Conservation (phyloP, 2,113 vertebrate species). For the Dasyprocta punctata region DNA sequence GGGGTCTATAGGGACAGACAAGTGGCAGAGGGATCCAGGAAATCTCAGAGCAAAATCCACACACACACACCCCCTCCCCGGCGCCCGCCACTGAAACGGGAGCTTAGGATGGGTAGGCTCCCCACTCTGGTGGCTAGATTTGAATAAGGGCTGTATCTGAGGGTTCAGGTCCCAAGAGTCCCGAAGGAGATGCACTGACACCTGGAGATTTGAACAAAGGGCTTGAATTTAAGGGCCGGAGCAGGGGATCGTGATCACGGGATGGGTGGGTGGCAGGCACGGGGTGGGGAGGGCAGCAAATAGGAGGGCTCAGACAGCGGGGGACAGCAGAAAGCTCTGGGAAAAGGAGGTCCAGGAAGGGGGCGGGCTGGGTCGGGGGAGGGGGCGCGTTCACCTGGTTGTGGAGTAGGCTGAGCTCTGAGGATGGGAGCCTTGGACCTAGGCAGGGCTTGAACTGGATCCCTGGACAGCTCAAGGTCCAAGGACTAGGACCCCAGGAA, state of each 20-base stretch:
- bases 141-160: not conserved
- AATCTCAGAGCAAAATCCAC: not conserved
- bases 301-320: not conserved
- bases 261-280: not conserved
- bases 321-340: not conserved
- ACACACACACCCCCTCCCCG: not conserved
- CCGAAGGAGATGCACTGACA: not conserved
- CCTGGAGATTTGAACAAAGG: conserved; percentile 17
- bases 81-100: not conserved
- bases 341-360: not conserved
- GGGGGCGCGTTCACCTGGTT: not conserved
- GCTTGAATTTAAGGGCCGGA: not conserved
- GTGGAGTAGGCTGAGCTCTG: not conserved
- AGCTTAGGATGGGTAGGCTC: not conserved
- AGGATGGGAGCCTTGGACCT: not conserved
- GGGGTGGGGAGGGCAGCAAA: not conserved
- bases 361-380: too few species aligned
- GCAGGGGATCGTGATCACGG: not conserved
- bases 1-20: not conserved
- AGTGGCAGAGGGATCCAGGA: not conserved
- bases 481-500: not conserved
- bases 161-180: not conserved
- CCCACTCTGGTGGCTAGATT: not conserved
- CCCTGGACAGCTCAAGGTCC: not conserved
- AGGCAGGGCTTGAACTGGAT: not conserved